phyloP scores from a whole-genome alignment of 1,140 invertebrate genomes.

The Ganaspis sp. region DNA sequence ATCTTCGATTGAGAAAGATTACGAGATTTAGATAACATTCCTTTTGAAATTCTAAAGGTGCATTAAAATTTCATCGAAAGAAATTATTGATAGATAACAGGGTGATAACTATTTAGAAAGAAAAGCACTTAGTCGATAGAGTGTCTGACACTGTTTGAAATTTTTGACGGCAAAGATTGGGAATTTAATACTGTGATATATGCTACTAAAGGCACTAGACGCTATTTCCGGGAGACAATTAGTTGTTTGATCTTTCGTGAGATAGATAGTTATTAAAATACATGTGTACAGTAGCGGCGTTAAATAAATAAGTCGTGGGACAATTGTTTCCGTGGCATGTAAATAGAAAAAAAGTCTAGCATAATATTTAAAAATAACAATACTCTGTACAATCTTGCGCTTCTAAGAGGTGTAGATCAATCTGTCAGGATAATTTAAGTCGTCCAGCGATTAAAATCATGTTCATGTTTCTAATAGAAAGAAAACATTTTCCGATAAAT shows the following conservation, averaged over 20 bases:
- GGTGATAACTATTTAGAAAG: neutral
- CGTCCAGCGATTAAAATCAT: neutral
- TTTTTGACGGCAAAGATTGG: constrained; percentile 41
- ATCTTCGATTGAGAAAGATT: too few species aligned
- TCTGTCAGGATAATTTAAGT: constrained; percentile 15
- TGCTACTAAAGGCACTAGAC: constrained; percentile 71
- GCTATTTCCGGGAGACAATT: constrained; percentile 40
- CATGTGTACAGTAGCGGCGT: neutral
- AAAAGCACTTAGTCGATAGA: neutral
- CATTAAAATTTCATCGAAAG: too few species aligned
- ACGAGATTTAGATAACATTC: too few species aligned
- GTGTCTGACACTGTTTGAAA: neutral
- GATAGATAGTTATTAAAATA: constrained; percentile 5
- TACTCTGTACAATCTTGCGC: constrained; percentile 18
- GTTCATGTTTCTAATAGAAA: constrained; percentile 7
- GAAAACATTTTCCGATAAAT: neutral
- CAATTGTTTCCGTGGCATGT: constrained; percentile 11
- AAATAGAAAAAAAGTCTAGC: constrained; percentile 5
- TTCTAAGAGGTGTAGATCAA: neutral
- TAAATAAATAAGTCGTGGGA: neutral
- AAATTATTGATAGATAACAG: too few species aligned
- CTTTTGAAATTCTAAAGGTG: too few species aligned
- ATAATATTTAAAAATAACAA: neutral
- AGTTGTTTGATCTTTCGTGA: constrained; percentile 36
- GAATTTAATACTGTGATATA: constrained; percentile 75